Conservation (phyloP, 2,888 invertebrate species). For the Drosophila kanekoi region DNA sequence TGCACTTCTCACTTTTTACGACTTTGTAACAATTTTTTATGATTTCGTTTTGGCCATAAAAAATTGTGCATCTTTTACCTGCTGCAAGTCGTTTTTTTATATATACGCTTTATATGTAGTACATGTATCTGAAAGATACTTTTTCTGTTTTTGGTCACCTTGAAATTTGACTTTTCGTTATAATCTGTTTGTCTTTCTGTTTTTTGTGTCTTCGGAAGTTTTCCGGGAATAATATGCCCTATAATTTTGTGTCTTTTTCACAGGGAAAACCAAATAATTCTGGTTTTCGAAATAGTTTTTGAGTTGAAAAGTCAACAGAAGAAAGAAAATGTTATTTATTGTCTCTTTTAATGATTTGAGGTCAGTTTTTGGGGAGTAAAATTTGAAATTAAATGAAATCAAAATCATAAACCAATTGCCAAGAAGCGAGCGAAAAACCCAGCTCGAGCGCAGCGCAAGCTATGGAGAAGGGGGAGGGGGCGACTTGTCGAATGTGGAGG, state of each 20-base stretch:
- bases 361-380: not conserved
- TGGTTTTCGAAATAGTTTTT: constrained; percentile 1
- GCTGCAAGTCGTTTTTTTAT: constrained; percentile 50
- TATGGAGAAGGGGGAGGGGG: constrained; percentile 26
- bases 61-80: constrained; percentile 69
- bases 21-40: constrained; percentile 82
- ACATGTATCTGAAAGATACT: constrained; percentile 40
- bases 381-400: constrained; percentile 46
- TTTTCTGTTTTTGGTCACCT: constrained; percentile 47
- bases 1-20: constrained; percentile 69
- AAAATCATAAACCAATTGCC: constrained; percentile 50
- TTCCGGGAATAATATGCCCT: constrained; percentile 52
- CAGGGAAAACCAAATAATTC: constrained; percentile 6
- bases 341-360: not conserved
- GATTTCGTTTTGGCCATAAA: constrained; percentile 64
- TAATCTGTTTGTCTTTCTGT: constrained; percentile 64
- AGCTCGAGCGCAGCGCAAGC: constrained; percentile 30
- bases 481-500: no score
- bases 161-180: constrained; percentile 74
- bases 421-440: constrained; percentile 10
- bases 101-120: constrained; percentile 25
- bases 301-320: constrained; percentile 44
- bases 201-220: constrained; percentile 24
- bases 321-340: constrained; percentile 11
- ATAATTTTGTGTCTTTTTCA: constrained; percentile 23